Evolutionary conservation across 2,888 invertebrate genomes (phyloP).

Genomic region (Lycaena phlaeas): DNA sequence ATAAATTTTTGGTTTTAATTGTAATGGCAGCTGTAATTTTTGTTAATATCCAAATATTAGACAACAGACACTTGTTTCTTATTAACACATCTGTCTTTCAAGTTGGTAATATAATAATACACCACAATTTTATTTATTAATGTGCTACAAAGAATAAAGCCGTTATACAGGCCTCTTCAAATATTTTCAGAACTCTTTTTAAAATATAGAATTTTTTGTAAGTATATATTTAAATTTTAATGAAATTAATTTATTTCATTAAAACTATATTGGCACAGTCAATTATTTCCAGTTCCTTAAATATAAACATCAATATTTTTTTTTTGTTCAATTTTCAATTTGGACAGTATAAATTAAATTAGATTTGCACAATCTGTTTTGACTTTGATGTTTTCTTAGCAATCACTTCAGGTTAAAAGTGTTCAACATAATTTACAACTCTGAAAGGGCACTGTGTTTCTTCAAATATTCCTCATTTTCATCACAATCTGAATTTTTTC

Average conservation of each 20-base stretch:
- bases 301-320: background rate
- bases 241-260: no score
- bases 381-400: no score
- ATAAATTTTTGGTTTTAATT: background rate
- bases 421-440: constrained; percentile 3
- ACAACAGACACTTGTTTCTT: background rate
- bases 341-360: background rate
- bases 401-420: no score
- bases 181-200: no score
- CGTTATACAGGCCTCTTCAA: no score
- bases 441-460: constrained; percentile 34
- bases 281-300: background rate
- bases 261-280: background rate
- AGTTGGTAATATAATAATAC: no score
- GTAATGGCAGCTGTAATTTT: background rate
- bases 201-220: no score
- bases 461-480: constrained; percentile 42
- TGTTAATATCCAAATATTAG: background rate
- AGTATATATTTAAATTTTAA: no score
- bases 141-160: no score
- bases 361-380: background rate
- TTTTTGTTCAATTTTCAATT: background rate
- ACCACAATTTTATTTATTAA: no score
- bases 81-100: no score
- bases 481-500: constrained; percentile 44